A percentile compares a stretch with the other conserved stretches of the same genome.
These are phyloP conservation scores for Montipora sp. DNA, from an alignment of 64 coral and sea anemone species.

Conservation along the genomic window DNA sequence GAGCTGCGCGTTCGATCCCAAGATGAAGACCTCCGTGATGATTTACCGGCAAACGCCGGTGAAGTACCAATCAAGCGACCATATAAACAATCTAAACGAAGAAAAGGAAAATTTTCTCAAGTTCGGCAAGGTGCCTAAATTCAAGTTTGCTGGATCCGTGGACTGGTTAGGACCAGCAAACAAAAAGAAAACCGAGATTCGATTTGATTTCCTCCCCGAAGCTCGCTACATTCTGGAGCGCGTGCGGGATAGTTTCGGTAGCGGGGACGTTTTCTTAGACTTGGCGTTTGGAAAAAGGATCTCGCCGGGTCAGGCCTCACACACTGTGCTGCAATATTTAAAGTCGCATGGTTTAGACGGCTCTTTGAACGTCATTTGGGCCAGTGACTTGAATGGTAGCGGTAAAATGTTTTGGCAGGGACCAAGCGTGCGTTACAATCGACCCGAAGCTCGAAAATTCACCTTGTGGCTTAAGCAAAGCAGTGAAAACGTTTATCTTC, in stretches of 20 bases:
- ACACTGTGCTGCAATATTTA: conserved; percentile 84
- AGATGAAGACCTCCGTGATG: conserved; percentile 70
- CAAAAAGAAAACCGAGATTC: conserved; percentile 79
- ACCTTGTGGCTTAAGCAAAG: conserved; percentile 89
- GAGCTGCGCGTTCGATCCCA: conserved; percentile 47
- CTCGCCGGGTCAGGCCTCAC: conserved; percentile 66
- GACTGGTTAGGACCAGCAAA: conserved; percentile 51
- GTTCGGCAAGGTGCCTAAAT: conserved; percentile 73
- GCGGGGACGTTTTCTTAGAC: conserved; percentile 86
- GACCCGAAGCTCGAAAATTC: conserved; percentile 87
- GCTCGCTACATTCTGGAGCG: conserved; percentile 81
- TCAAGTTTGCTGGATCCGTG: conserved; percentile 76
- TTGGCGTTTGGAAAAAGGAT: conserved; percentile 85
- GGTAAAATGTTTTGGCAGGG: conserved; percentile 95
- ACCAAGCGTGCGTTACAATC: conserved; percentile 81
- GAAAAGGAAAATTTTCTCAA: conserved; percentile 92
- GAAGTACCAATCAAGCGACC: conserved; percentile 72
- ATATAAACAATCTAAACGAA: conserved; percentile 92
- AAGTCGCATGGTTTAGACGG: conserved; percentile 87
- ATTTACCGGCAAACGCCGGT: conserved; percentile 82
- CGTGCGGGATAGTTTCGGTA: conserved; percentile 84
- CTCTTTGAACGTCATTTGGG: conserved; percentile 84
- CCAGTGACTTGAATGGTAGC: conserved; percentile 86
- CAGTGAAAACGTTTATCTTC: conserved; percentile 90
- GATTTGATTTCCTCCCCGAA: conserved; percentile 90